Percentiles rank a stretch among this genome's conserved stretches.
These are phyloP conservation scores for Serripes groenlandicus DNA, from an alignment of 2,888 invertebrate species.

Conservation along the genomic window DNA sequence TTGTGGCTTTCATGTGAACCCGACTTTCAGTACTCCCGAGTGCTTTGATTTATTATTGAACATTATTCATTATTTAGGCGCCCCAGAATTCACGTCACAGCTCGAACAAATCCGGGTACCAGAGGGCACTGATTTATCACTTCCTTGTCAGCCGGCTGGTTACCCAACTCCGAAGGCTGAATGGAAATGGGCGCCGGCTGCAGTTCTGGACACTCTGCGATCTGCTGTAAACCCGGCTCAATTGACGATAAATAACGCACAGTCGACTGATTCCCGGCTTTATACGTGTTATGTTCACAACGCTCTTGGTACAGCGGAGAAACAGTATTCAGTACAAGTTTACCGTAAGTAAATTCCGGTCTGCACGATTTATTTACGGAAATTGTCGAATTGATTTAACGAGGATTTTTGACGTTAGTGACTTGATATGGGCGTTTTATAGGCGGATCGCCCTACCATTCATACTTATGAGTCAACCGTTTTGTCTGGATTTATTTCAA, in stretches of 20 bases:
- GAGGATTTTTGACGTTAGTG: no score
- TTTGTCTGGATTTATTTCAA: no score
- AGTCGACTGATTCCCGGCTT: constrained; percentile 40
- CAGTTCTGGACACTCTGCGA: constrained; percentile 19
- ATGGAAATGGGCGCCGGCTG: constrained; percentile 57
- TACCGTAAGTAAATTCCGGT: constrained; percentile 61
- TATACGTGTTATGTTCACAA: constrained; percentile 61
- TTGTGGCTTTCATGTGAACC: no score
- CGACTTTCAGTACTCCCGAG: no score
- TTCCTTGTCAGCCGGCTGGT: constrained; percentile 62
- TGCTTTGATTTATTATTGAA: no score
- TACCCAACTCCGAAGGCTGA: constrained; percentile 57
- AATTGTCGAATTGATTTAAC: no score
- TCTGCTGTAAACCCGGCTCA: constrained; percentile 30
- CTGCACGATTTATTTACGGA: no score
- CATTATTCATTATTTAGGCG: no score
- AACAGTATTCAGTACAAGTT: constrained; percentile 63
- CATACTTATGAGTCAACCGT: no score
- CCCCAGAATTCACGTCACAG: constrained; percentile 51
- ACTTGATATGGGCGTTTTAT: no score
- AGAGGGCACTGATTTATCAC: constrained; percentile 61
- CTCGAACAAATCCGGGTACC: constrained; percentile 52
- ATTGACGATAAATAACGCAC: constrained; percentile 35
- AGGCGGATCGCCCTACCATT: no score
- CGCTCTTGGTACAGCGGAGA: constrained; percentile 61